Conservation (phyloP, 1,140 invertebrate species). For the Psix sp. region DNA sequence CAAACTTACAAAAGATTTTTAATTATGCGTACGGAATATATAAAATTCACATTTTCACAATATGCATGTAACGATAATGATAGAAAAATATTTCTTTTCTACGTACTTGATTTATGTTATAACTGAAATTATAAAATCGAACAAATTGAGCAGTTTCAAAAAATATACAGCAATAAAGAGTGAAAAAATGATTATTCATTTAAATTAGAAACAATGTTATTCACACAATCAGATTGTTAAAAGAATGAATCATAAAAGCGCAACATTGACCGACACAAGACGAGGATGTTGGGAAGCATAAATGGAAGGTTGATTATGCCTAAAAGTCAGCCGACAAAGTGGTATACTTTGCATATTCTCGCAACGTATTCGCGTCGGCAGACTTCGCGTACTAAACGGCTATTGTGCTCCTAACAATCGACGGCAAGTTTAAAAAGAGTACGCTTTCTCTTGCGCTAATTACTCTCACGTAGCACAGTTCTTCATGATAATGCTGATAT, state of each 20-base stretch:
- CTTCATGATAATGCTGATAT: conserved; percentile 47
- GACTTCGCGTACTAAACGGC: conserved; percentile 16
- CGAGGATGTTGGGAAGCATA: conserved; percentile 28
- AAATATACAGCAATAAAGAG: not conserved
- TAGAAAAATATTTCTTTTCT: too few species aligned
- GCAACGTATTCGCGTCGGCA: conserved; percentile 11
- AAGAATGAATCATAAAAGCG: conserved; percentile 29
- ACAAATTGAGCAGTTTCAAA: not conserved
- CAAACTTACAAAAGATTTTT: too few species aligned
- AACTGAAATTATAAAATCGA: not conserved
- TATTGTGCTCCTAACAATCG: conserved; percentile 43
- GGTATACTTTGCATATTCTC: conserved; percentile 44
- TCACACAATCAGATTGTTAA: conserved; percentile 26
- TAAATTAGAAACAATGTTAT: conserved; percentile 11
- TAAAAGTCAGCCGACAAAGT: conserved; percentile 52
- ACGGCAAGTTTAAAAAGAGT: conserved; percentile 39
- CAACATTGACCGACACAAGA: conserved; percentile 35
- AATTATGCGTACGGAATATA: too few species aligned
- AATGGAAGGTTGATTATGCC: conserved; percentile 41
- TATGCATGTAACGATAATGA: too few species aligned
- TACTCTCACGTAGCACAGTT: conserved; percentile 45
- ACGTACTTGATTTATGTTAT: not conserved
- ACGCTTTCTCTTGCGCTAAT: conserved; percentile 52
- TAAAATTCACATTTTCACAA: too few species aligned
- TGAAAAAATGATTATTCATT: conserved; percentile 9